phyloP scores from a whole-genome alignment of 64 coral and sea anemone species.

The Orbicella faveolata region DNA sequence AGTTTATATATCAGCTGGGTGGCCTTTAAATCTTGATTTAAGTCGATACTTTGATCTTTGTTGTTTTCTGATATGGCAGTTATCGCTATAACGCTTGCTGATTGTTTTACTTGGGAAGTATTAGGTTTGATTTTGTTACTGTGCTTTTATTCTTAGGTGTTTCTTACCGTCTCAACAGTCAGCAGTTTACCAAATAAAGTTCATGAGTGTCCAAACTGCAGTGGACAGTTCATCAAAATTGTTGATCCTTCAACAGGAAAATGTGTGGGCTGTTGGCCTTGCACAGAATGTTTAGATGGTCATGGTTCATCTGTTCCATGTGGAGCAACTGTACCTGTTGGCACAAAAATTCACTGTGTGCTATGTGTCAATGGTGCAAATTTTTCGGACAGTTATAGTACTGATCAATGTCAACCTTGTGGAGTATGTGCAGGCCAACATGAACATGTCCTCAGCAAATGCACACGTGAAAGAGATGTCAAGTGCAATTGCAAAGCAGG shows the following conservation, averaged over 20 bases:
- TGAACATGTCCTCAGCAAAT: background rate
- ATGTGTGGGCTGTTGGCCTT: background rate
- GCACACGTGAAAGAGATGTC: background rate
- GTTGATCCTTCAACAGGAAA: background rate
- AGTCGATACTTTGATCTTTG: too few species aligned
- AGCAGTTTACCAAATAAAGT: background rate
- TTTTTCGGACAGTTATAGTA: background rate
- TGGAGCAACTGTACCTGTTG: background rate
- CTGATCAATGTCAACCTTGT: background rate
- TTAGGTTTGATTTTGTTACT: background rate
- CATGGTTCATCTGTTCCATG: background rate
- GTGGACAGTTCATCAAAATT: background rate
- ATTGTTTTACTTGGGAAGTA: background rate
- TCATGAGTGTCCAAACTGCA: background rate
- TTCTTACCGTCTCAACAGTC: background rate
- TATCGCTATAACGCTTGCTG: too few species aligned
- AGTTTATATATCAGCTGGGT: too few species aligned
- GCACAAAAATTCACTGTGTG: slow-evolving; percentile 2
- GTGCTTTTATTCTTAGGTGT: background rate
- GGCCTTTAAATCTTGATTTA: too few species aligned
- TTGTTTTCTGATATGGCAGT: too few species aligned
- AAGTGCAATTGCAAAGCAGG: background rate
- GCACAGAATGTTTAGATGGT: background rate
- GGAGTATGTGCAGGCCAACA: background rate
- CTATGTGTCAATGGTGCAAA: background rate